Base-by-base conservation (phyloP, 2,888 invertebrate species). In the Lasioglossum malachurum region DNA sequence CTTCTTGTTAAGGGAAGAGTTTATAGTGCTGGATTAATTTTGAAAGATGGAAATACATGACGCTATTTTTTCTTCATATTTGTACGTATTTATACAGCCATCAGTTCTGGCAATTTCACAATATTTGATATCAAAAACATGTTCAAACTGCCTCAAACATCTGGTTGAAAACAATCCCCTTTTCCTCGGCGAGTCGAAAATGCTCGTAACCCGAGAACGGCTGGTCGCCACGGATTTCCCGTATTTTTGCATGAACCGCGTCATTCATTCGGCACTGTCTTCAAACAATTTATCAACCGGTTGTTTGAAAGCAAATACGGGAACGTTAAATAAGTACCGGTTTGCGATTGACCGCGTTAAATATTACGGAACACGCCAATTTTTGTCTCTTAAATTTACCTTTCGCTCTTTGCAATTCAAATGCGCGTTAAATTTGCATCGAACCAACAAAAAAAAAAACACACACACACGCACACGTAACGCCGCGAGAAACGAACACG, bases 361-460 rank as follows among this genome's bases (percentile, higher is more conserved):
- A 79, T 81, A 81, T 80, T 57, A 72, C 72, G 64, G 35, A 44
- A 31, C 73, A 57, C 35, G 23, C 31, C 46, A 23, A 76, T 73
- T 79, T 79, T 67, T 67, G 35, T 74, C 64, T 76, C 73, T 76
- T 57, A 73, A 79, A 80, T 84, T 60, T 73, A 41, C 38, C 53
- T 35, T 31, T 46, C 78, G 57, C 73, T 57, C 38, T 87, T 87
- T 89, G 88, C 88, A 87, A 89, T 89, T 84, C 85, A 84, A 80
- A 89, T 88, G 41, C 31, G 57, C 75, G 73, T 75, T 80, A 78
- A 77, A 86, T 89, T 89, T 86, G 86, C 86, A 90, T 86, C 75
- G 81, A 31, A 1, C 4, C 23, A 41, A 19, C 44, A 73, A 74
- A 53, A 49, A 49, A 53, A 19, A n/a, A n/a, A n/a, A n/a, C n/a